Percentiles rank a stretch among this genome's conserved stretches.
These are phyloP conservation scores for Chelon labrosus DNA, from an alignment of 2,797 vertebrate genomes.

Conservation along the genomic window DNA sequence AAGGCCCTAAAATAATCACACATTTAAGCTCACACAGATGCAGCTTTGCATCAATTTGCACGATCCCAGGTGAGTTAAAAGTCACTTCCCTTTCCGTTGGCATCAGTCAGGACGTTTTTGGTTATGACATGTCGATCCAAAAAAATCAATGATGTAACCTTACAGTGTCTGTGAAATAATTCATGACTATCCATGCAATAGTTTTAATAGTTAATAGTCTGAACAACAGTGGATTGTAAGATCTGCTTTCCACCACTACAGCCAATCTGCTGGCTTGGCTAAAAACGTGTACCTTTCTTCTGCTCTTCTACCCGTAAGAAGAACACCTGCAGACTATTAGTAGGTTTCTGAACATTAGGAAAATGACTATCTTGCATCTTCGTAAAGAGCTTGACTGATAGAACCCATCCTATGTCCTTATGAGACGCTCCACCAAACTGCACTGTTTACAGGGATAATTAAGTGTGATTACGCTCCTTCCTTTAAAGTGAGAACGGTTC, in stretches of 20 bases:
- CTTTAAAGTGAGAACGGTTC: constrained; percentile 1
- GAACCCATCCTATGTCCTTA: constrained; percentile 12
- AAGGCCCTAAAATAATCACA: constrained; percentile 3
- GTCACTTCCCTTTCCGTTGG: constrained; percentile 11
- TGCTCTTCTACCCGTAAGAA: background rate
- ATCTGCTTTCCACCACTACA: constrained; percentile 3
- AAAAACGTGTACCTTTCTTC: background rate
- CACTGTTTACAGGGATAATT: constrained; percentile 14
- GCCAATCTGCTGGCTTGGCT: background rate
- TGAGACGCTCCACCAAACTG: constrained; percentile 18
- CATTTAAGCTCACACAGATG: constrained; percentile 7
- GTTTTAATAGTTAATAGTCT: background rate
- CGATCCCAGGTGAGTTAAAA: constrained; percentile 4
- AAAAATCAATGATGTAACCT: too few relatives aligned
- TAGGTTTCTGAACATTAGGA: constrained; percentile 41
- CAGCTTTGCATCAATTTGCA: constrained; percentile 3
- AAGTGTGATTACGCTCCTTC: constrained; percentile 16
- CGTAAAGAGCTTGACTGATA: constrained; percentile 26
- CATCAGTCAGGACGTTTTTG: background rate
- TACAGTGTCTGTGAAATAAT: constrained; percentile 3
- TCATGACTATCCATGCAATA: constrained; percentile 8
- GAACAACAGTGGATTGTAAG: background rate
- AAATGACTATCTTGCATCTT: constrained; percentile 50
- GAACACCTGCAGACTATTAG: constrained; percentile 59
- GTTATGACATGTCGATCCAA: background rate